Conservation (phyloP, 2,113 vertebrate species). For the Dendrocopos noguchii region DNA sequence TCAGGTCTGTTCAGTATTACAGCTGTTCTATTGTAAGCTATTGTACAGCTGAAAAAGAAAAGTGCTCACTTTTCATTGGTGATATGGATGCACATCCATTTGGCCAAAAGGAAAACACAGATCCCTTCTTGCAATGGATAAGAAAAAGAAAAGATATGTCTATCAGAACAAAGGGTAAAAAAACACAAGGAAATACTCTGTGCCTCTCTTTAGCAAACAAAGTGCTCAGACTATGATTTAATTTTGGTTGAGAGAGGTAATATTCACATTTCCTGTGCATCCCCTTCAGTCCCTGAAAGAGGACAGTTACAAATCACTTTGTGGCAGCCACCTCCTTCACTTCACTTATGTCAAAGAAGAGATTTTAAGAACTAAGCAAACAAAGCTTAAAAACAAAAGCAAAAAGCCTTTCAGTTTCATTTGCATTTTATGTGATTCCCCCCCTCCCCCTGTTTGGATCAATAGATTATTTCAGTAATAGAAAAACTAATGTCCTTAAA, state of each 20-base stretch:
- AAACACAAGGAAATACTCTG: neutral
- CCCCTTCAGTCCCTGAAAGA: neutral
- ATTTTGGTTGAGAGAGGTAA: neutral
- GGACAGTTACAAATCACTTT: neutral
- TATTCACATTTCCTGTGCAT: neutral
- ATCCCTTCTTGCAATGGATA: neutral
- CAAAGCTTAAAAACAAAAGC: neutral
- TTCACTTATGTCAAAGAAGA: neutral
- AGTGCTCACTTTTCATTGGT: neutral
- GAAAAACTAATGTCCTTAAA: slow-evolving; percentile 52
- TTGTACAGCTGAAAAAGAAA: neutral
- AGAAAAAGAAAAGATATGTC: neutral
- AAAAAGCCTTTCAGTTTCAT: neutral
- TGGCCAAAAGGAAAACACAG: neutral
- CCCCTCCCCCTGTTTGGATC: neutral
- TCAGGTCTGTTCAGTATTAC: neutral
- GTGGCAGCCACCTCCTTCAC: neutral
- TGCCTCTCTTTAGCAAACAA: neutral
- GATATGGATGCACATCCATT: neutral
- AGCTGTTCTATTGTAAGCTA: neutral
- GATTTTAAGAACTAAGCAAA: slow-evolving; percentile 36
- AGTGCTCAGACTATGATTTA: neutral
- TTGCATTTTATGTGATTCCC: slow-evolving; percentile 29
- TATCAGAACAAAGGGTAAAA: neutral
- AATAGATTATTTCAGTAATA: slow-evolving; percentile 58